phyloP scores from a whole-genome alignment of 2,888 invertebrate species.

The Oligia latruncula region DNA sequence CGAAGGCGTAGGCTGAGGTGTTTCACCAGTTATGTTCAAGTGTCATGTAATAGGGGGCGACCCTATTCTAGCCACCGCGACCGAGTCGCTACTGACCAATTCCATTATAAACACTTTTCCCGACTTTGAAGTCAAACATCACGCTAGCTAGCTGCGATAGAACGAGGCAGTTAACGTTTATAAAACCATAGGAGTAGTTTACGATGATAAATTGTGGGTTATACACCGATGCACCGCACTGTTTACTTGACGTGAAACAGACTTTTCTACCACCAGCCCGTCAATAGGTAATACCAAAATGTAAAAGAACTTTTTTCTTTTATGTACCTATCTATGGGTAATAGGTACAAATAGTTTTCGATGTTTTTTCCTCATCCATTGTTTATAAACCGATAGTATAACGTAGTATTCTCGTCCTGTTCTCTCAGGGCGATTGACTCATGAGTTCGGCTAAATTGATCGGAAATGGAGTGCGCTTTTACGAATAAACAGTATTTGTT shows the following conservation, averaged over 20 bases:
- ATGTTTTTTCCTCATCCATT: constrained; percentile 56
- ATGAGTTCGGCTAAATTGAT: constrained; percentile 41
- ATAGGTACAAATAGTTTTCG: constrained; percentile 1
- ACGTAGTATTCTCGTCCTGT: constrained; percentile 42
- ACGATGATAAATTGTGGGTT: too few species aligned
- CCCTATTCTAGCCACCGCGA: not conserved
- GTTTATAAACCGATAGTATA: constrained; percentile 54
- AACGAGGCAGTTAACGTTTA: not conserved
- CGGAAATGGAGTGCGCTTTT: constrained; percentile 11
- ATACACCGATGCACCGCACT: too few species aligned
- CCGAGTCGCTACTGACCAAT: not conserved
- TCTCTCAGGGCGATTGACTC: constrained; percentile 41
- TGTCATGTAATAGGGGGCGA: not conserved
- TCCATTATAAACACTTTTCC: not conserved
- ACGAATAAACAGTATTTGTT: constrained; percentile 4
- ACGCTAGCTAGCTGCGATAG: not conserved
- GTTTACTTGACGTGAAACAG: not conserved
- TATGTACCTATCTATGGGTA: too few species aligned
- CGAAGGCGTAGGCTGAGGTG: not conserved
- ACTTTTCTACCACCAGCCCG: not conserved
- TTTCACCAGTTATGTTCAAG: not conserved
- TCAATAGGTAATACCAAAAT: not conserved
- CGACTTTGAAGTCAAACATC: not conserved
- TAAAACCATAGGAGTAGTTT: not conserved
- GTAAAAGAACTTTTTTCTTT: too few species aligned